Base-by-base conservation (phyloP, 2,888 invertebrate species). In the Acronicta aceris region DNA sequence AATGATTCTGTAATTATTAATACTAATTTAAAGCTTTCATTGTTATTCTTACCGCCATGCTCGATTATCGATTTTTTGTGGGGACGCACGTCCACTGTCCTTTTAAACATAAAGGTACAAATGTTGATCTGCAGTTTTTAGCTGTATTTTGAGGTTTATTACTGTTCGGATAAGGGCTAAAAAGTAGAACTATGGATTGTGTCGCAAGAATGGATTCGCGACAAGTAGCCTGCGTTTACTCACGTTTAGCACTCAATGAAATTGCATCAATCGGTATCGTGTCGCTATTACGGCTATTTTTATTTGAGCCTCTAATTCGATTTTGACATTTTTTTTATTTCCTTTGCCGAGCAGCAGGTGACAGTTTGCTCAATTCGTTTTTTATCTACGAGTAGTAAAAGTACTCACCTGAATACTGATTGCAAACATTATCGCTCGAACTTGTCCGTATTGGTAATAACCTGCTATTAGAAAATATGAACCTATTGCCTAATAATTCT, bases 231-330 rank as follows among this genome's bases (percentile, higher is more conserved):
- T 70, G 86, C 93, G 91, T 90, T 88, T 89, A 86, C 89, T 93
- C 94, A 94, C 94, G 94, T 94, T 89, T 93, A 83, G 82, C 88
- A 81, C 87, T 93, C 92, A 92, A 91, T 92, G 91, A 92, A 92
- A 93, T 91, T 91, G 91, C 91, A 87, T 89, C 91, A 89, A 89
- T 92, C 88, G 87, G 84, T 85, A 88, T 82, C 93, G 92, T 91
- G 91, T 83, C 72, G 89, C 86, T 87, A 93, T 92, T 90, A 86
- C 86, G 80, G 89, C 90, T 82, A 94, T 92, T 91, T 91, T 92
- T 91, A 91, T 91, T 88, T 86, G 85, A 83, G 82, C 68, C 78
- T 87, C 81, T 88, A 87, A 89, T 90, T 89, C 83, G 85, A 88
- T 90, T 89, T 85, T 78, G 79, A 78, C 71, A 79, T 89, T 84